These are phyloP conservation scores for Atta cephalotes DNA, from an alignment of 1,140 invertebrate genomes.

Conservation along the genomic window DNA sequence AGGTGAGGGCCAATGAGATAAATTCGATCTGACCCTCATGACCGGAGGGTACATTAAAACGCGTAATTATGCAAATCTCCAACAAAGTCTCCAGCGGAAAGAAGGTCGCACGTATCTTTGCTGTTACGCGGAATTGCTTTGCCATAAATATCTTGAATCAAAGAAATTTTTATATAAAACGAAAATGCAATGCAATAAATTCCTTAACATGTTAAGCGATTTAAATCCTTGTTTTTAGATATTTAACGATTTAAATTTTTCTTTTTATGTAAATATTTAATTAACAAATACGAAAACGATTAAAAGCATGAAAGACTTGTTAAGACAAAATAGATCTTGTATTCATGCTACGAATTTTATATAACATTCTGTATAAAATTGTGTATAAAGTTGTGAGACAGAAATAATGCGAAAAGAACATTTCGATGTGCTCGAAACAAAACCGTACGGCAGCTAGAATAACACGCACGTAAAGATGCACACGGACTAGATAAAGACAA, in stretches of 20 bases:
- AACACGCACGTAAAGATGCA: slow-evolving; percentile 66
- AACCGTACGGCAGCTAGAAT: slow-evolving; percentile 69
- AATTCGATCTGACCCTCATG: slow-evolving; percentile 86
- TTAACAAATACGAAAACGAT: too few relatives aligned
- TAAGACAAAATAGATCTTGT: too few relatives aligned
- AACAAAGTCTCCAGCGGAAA: slow-evolving; percentile 72
- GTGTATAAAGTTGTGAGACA: not conserved
- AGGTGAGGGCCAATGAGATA: slow-evolving; percentile 85
- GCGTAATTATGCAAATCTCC: slow-evolving; percentile 84
- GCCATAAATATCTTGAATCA: not conserved
- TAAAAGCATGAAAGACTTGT: not conserved
- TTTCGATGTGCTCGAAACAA: slow-evolving; percentile 13
- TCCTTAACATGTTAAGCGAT: too few relatives aligned
- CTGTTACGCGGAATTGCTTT: not conserved
- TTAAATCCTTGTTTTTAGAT: not conserved
- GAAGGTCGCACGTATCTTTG: slow-evolving; percentile 66
- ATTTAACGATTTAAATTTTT: too few relatives aligned
- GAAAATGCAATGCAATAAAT: too few relatives aligned
- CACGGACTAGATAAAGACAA: slow-evolving; percentile 59
- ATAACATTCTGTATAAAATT: not conserved
- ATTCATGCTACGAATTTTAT: not conserved
- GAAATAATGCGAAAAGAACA: not conserved
- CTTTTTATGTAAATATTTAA: too few relatives aligned
- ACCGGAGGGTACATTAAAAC: slow-evolving; percentile 76
- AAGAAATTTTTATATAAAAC: not conserved